A percentile compares a stretch with the other conserved stretches of the same genome.
Conservation (phyloP, 2,797 vertebrate genomes). For the Manis pentadactyla region DNA sequence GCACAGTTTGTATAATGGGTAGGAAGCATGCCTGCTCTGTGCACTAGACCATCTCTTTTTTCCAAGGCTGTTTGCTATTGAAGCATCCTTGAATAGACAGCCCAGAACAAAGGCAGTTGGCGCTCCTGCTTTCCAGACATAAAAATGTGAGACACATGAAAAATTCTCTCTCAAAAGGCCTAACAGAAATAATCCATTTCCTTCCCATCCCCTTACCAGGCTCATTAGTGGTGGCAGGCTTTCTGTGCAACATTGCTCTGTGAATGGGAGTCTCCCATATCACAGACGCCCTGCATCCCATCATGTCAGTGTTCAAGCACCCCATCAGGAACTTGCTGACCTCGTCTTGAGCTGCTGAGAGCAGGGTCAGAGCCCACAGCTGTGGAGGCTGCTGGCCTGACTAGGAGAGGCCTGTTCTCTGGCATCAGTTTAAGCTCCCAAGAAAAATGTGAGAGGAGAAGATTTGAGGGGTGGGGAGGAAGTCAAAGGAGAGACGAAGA, state of each 20-base stretch:
- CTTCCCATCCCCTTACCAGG: not conserved
- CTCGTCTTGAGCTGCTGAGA: not conserved
- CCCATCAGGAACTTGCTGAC: not conserved
- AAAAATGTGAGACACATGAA: constrained; percentile 23
- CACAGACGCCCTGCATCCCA: rapidly evolving
- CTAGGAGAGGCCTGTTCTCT: not conserved
- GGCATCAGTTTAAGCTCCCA: not conserved
- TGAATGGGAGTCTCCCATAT: not conserved
- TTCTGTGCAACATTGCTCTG: not conserved
- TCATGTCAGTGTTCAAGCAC: not conserved
- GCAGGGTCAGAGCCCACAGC: not conserved
- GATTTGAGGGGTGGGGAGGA: not conserved
- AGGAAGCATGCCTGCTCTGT: not conserved
- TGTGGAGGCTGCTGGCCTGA: not conserved
- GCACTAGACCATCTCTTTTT: not conserved
- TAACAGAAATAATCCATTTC: constrained; percentile 1
- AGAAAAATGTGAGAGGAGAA: not conserved
- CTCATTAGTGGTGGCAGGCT: not conserved
- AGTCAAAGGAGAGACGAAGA: not conserved
- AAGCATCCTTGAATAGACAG: constrained; percentile 18
- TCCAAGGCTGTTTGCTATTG: not conserved
- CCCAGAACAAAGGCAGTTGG: not conserved
- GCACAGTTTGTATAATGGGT: not conserved
- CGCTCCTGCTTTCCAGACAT: not conserved
- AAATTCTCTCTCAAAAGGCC: not conserved